Base-by-base conservation (phyloP, 2,113 vertebrate species). In the Rhegmatorhina hoffmannsi region DNA sequence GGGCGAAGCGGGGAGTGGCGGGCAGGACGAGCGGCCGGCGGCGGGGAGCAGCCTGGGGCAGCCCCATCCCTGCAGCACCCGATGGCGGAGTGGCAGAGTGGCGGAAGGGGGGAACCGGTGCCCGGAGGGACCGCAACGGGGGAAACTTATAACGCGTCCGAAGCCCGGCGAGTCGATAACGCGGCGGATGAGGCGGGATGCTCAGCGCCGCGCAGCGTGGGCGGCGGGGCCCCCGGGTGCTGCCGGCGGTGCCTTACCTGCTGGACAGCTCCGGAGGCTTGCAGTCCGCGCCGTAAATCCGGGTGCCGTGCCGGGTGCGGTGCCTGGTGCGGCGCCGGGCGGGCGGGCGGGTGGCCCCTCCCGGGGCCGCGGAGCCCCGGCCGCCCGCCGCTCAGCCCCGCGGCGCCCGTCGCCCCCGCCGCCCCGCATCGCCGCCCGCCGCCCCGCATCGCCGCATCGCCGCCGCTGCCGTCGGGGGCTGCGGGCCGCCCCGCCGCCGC, bases 221-320 rank as follows among this genome's bases (percentile, higher is more conserved):
- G 36, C 58, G 63, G 69, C n/a, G 67, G 56, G 47, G 59, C 25
- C 20, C 23, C 75, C 58, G 52, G 21, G 25, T 16, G 64, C 50
- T 15, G 64, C 64, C 34, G 46, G 83, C 33, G 28, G 55, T 55
- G 73, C 56, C 90, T 87, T 87, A 95, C 94, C 94, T 95, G 83
- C 60, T 68, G 50, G 59, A 47, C 78, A 44, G 62, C 78, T 87
- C 79, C 62, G 40, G 31, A 70, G 58, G 75, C 79, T n/a, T 89
- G 93, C 93, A 7, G 34, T 72, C 40, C 63, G 44, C 36, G 79
- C 50, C 43, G 82, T 90, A 68, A 74, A 91, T 84, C 84, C 74
- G 44, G 66, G 44, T 50, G 89, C 58, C 50, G 64, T 11, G 58
- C 56, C 36, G n/a, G 33, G 70, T 17, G 70, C 58, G 58, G 58